phyloP scores from a whole-genome alignment of 2,888 invertebrate genomes.

The Hedychridium roseum region DNA sequence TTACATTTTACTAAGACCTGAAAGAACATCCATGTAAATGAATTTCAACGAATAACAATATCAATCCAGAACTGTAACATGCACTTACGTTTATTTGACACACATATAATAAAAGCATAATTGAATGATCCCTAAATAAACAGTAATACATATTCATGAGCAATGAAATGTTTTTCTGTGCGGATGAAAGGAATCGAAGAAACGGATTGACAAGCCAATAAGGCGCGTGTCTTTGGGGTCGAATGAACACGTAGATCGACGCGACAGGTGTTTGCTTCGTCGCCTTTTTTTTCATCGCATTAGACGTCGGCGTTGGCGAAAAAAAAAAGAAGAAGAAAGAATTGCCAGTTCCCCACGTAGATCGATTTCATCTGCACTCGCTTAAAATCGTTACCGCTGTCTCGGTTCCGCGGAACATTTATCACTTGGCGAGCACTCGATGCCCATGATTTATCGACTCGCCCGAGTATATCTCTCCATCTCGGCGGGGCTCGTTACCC shows the following conservation, averaged over 20 bases:
- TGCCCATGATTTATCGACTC: constrained; percentile 27
- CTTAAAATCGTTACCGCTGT: constrained; percentile 24
- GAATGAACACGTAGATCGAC: constrained; percentile 18
- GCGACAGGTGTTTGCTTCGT: constrained; percentile 23
- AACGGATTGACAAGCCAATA: too few species aligned
- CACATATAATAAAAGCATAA: too few species aligned
- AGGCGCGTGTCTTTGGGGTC: too few species aligned
- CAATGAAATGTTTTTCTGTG: too few species aligned
- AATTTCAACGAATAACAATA: too few species aligned
- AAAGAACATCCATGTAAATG: too few species aligned
- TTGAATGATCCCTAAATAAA: too few species aligned
- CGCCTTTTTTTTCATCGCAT: constrained; percentile 5
- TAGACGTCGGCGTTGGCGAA: neutral
- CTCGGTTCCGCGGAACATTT: constrained; percentile 24
- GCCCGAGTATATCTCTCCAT: constrained; percentile 10
- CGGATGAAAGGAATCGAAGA: too few species aligned
- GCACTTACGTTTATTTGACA: too few species aligned
- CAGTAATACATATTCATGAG: too few species aligned
- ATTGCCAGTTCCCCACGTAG: constrained; percentile 18
- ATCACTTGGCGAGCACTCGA: constrained; percentile 22
- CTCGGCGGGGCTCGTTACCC: constrained; percentile 8
- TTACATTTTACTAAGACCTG: too few species aligned
- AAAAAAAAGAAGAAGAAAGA: constrained; percentile 1
- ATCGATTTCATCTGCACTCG: constrained; percentile 27
- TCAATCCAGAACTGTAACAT: too few species aligned